Conservation (phyloP, 2,888 invertebrate species). For the Ypsolopha scabrella region DNA sequence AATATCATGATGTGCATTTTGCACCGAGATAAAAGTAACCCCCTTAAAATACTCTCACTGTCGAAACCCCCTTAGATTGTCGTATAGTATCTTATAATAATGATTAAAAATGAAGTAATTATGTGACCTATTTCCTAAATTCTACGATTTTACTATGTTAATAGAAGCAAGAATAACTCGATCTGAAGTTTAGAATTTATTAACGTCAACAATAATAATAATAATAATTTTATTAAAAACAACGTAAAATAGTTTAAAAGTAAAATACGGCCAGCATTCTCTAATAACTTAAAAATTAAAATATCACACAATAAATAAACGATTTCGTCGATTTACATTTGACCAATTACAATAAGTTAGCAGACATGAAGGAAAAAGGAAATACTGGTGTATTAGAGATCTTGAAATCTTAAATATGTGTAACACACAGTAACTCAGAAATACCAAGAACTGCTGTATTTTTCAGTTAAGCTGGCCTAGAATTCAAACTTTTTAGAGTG, state of each 20-base stretch:
- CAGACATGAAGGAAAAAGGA: too few species aligned
- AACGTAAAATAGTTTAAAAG: slow-evolving; percentile 13
- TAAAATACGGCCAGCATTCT: slow-evolving; percentile 4
- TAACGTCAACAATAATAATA: slow-evolving; percentile 19
- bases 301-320: slow-evolving; percentile 1
- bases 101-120: background rate
- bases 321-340: background rate
- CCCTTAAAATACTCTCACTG: too few species aligned
- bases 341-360: too few species aligned
- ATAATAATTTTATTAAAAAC: slow-evolving; percentile 4
- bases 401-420: too few species aligned
- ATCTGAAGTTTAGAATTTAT: slow-evolving; percentile 17
- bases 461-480: too few species aligned
- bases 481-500: too few species aligned
- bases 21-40: too few species aligned
- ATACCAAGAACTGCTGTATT: too few species aligned
- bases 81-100: background rate
- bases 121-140: background rate
- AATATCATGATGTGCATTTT: too few species aligned
- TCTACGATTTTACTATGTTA: background rate
- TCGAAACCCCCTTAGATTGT: too few species aligned
- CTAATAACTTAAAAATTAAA: slow-evolving; percentile 11
- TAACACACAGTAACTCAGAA: too few species aligned
- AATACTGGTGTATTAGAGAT: too few species aligned
- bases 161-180: background rate